Base-by-base conservation (phyloP, 2,113 vertebrate species). In the Muscicapa adusta region DNA sequence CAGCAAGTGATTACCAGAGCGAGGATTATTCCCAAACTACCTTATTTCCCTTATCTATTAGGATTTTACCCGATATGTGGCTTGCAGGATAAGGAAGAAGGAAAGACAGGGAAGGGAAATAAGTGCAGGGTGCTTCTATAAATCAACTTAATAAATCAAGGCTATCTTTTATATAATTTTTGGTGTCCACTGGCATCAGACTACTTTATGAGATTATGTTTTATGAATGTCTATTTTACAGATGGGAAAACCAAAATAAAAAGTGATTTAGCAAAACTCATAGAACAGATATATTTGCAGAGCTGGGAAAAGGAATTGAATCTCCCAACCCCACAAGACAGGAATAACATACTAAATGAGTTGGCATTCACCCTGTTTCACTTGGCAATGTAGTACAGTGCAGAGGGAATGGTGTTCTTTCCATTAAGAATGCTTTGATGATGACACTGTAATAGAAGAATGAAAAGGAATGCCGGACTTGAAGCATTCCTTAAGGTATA, bases 351-450 rank as follows among this genome's bases (percentile, higher is more conserved):
- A 18, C 50, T 85, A 80, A 89, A 94, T 80, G 71, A 94, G 34
- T 61, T 88, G 93, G 90, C 85, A 31, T 89, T 78, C 80, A 24
- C 74, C 31, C 25, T 88, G 62, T 94, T 91, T 85, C 85, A 67
- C 78, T 94, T 95, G 87, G 91, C 91, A 89, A 0, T 25, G 34
- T 53, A 53, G 61, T 29, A 12, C 2, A 15, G 58, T 26, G 56
- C 26, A 71, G 72, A 60, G 54, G 63, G 51, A 94, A 82, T 20
- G 50, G 75, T 80, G 67, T 93, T 93, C 89, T 96, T 94, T 89
- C 91, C 78, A 91, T 85, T 63, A 85, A 63, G 58, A 95, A 76
- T 76, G 62, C 63, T 96, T 95, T n/a, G 1, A 82, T 91, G 81
- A 76, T 88, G 54, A 89, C 63, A 54, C 56, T 93, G 86, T 43